Percentiles rank a stretch among this genome's conserved stretches.
These are phyloP conservation scores for Gallirallus australis DNA, from an alignment of 2,797 vertebrate genomes.

Conservation along the genomic window DNA sequence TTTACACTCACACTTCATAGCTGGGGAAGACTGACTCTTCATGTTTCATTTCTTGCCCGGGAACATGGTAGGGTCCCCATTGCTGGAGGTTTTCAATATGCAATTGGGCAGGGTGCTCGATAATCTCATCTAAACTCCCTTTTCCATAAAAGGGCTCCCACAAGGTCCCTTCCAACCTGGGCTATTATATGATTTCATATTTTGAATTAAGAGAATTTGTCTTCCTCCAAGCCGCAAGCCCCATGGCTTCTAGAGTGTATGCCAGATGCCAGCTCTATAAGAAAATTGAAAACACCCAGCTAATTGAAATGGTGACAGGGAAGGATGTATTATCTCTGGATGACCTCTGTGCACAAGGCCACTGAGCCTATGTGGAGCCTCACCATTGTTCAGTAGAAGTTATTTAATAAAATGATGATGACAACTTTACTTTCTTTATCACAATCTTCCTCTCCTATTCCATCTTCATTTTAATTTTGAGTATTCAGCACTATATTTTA, in stretches of 20 bases:
- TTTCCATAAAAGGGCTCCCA: not conserved
- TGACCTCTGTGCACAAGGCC: constrained; percentile 34
- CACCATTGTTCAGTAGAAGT: constrained; percentile 30
- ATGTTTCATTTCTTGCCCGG: not conserved
- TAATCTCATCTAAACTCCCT: not conserved
- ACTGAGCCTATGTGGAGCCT: not conserved
- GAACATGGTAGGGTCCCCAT: not conserved
- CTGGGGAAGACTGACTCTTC: not conserved
- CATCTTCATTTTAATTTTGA: constrained; percentile 66
- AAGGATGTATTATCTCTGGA: constrained; percentile 1
- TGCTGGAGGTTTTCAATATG: not conserved
- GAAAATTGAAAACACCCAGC: not conserved
- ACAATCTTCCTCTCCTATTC: constrained; percentile 55
- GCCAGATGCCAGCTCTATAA: not conserved
- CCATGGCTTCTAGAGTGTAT: not conserved
- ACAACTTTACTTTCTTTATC: constrained; percentile 63
- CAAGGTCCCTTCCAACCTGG: not conserved
- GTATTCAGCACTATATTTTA: constrained; percentile 61
- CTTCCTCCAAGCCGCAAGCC: not conserved
- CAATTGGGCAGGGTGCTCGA: not conserved
- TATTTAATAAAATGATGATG: constrained; percentile 68
- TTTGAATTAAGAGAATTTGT: not conserved
- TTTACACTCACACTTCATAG: not conserved
- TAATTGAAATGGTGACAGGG: not conserved
- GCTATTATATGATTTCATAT: rapidly evolving